phyloP scores from a whole-genome alignment of 2,797 vertebrate genomes.

The Gila robusta region DNA sequence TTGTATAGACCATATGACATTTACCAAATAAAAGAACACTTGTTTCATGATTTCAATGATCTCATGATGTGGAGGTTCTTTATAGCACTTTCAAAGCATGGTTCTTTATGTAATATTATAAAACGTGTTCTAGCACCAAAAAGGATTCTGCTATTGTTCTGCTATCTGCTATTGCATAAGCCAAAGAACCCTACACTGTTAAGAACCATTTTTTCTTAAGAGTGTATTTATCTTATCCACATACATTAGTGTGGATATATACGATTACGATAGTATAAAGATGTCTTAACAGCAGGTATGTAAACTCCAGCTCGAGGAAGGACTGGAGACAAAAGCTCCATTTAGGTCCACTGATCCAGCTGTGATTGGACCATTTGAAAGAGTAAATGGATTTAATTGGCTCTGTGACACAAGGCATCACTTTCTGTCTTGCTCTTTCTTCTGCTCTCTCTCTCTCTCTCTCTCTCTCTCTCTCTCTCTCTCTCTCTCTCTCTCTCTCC shows the following conservation, averaged over 20 bases:
- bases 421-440: not conserved
- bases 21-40: not conserved
- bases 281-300: constrained; percentile 7
- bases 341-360: constrained; percentile 35
- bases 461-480: no score
- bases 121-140: not conserved
- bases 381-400: constrained; percentile 58
- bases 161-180: not conserved
- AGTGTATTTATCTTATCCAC: not conserved
- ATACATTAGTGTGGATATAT: not conserved
- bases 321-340: constrained; percentile 46
- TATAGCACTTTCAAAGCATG: not conserved
- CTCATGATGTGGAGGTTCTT: not conserved
- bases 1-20: not conserved
- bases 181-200: not conserved
- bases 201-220: not conserved
- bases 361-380: constrained; percentile 48
- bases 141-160: not conserved
- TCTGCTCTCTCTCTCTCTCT: no score
- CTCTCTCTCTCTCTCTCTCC: not conserved
- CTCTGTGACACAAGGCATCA: constrained; percentile 33
- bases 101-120: not conserved
- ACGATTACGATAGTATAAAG: not conserved
- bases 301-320: not conserved
- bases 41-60: not conserved